phyloP scores from a whole-genome alignment of 2,888 invertebrate species.

The Andrena praecox region DNA sequence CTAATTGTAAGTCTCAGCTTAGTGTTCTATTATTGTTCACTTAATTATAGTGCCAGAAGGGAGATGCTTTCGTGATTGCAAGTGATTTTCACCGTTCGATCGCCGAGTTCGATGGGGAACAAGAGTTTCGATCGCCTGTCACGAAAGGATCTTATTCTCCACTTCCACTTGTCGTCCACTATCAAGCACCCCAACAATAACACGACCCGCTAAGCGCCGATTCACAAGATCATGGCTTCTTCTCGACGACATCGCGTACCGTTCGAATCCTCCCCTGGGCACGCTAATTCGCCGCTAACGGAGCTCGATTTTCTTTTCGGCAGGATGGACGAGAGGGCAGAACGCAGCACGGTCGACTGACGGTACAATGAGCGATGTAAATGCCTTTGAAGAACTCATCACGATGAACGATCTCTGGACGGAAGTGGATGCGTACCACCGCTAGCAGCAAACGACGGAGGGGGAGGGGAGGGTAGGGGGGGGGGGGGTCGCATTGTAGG shows the following conservation, averaged over 20 bases:
- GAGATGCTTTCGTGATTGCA: constrained; percentile 25
- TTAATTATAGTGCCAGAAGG: background rate
- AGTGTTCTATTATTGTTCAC: constrained; percentile 1
- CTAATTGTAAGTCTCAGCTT: constrained; percentile 2
- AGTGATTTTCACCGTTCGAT: background rate
- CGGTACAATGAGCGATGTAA: constrained; percentile 79
- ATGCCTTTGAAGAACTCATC: constrained; percentile 74
- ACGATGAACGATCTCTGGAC: constrained; percentile 66
- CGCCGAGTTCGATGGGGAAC: background rate
- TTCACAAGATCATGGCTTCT: constrained; percentile 21
- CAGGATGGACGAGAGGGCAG: constrained; percentile 84
- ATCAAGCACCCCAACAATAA: constrained; percentile 30
- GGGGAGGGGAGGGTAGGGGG: constrained; percentile 46
- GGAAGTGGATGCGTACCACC: constrained; percentile 56
- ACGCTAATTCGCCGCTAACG: constrained; percentile 20
- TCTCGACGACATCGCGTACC: background rate
- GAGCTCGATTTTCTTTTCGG: constrained; percentile 43
- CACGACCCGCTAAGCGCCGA: constrained; percentile 38
- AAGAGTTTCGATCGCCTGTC: background rate
- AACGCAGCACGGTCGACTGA: constrained; percentile 83
- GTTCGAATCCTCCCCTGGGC: background rate
- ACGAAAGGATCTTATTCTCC: constrained; percentile 24
- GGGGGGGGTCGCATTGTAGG: constrained; percentile 55
- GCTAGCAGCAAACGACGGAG: constrained; percentile 43
- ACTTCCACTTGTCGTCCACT: background rate